Evolutionary conservation across 2,888 invertebrate genomes (phyloP).

Genomic region (Hoplodrina blanda): DNA sequence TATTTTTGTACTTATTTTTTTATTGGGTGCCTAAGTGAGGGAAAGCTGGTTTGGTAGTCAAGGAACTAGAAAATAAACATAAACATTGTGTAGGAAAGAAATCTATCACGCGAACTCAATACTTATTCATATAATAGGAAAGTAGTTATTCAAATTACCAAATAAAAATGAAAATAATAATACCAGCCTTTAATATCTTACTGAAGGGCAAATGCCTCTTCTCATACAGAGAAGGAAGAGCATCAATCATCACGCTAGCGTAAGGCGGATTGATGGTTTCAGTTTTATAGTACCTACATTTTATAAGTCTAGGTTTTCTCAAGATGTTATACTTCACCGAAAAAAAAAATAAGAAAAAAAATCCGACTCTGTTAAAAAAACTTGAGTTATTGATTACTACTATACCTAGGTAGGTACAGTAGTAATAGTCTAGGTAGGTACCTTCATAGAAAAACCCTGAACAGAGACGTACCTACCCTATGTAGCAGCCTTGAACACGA

Average conservation of each 20-base stretch:
- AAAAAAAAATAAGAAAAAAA: no score
- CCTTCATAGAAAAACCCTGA: background rate
- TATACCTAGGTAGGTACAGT: background rate
- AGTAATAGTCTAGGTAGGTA: no score
- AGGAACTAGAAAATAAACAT: constrained; percentile 18
- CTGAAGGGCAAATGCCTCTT: no score
- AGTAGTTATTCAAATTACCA: background rate
- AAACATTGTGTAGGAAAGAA: background rate
- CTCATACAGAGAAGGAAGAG: no score
- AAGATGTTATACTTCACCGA: no score
- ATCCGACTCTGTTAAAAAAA: background rate
- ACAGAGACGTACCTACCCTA: background rate
- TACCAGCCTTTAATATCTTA: no score
- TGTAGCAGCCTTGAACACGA: constrained; percentile 4
- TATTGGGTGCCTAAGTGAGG: constrained; percentile 43
- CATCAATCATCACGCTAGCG: no score
- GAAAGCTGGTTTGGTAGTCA: constrained; percentile 34
- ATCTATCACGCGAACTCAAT: background rate
- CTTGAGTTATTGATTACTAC: background rate
- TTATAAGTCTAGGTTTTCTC: no score
- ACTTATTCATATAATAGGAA: background rate
- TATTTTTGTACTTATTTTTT: constrained; percentile 45
- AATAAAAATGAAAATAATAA: no score
- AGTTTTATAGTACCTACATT: no score
- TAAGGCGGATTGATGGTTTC: no score